Percentiles rank a stretch among this genome's conserved stretches.
These are phyloP conservation scores for Hymenochirus boettgeri DNA, from an alignment of 2,113 vertebrate species.

Conservation along the genomic window DNA sequence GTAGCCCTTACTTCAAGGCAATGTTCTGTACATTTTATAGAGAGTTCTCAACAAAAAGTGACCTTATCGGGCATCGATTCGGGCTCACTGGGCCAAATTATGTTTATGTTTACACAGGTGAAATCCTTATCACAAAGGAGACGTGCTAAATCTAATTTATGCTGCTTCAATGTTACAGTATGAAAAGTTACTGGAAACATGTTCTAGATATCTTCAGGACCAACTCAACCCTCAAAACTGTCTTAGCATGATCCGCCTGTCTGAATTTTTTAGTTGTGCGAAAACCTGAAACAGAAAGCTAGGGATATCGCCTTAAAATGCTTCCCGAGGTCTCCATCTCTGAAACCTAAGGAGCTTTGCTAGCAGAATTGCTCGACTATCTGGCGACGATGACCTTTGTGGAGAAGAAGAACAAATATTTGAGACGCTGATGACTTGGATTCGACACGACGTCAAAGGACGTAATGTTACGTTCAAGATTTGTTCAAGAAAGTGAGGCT, in stretches of 20 bases:
- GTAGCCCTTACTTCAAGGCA: conserved; percentile 91
- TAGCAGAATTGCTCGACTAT: conserved; percentile 75
- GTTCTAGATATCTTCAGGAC: conserved; percentile 80
- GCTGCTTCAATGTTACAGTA: conserved; percentile 87
- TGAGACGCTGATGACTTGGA: conserved; percentile 84
- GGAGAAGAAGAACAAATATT: conserved; percentile 93
- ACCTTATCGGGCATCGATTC: conserved; percentile 64
- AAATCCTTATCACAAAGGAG: conserved; percentile 67
- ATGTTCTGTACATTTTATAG: conserved; percentile 93
- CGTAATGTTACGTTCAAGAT: conserved; percentile 72
- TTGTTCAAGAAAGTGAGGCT: conserved; percentile 86
- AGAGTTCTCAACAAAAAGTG: conserved; percentile 71
- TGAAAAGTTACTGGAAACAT: conserved; percentile 78
- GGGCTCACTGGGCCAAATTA: conserved; percentile 61
- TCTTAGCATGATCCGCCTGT: conserved; percentile 81
- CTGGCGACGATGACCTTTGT: conserved; percentile 83
- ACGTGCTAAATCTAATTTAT: conserved; percentile 78
- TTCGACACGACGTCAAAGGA: conserved; percentile 77
- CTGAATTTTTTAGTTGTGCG: conserved; percentile 75
- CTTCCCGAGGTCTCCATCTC: conserved; percentile 83
- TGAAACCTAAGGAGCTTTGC: conserved; percentile 79
- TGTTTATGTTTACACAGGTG: conserved; percentile 87
- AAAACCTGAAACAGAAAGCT: conserved; percentile 75
- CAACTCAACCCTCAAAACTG: conserved; percentile 85
- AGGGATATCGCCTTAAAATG: conserved; percentile 74